phyloP scores from a whole-genome alignment of 2,888 invertebrate genomes.

The Apotomis betuletana region DNA sequence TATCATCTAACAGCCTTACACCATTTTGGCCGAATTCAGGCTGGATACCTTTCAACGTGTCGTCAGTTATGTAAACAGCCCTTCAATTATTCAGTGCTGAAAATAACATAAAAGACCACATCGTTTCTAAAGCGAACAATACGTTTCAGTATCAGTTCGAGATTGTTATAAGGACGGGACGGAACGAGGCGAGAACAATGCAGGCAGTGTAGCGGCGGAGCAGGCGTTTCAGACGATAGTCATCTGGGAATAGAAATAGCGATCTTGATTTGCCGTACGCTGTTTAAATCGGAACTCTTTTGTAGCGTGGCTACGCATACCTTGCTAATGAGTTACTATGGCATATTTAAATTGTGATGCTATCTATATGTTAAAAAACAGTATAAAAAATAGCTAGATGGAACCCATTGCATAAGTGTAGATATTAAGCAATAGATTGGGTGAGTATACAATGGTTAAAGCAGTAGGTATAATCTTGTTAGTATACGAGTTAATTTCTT shows the following conservation, averaged over 20 bases:
- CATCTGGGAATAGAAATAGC: conserved; percentile 38
- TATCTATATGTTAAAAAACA: no score
- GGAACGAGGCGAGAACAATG: conserved; percentile 35
- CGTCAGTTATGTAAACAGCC: neutral
- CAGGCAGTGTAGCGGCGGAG: conserved; percentile 31
- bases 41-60: no score
- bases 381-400: no score
- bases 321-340: neutral
- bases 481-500: no score
- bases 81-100: neutral
- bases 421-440: no score
- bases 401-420: no score
- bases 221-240: conserved; percentile 31
- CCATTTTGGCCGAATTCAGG: no score
- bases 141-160: conserved; percentile 35
- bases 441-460: no score
- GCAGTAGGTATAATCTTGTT: no score
- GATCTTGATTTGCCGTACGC: conserved; percentile 33
- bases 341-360: no score
- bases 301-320: conserved; percentile 3
- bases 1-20: no score
- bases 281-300: conserved; percentile 27
- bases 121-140: conserved; percentile 23
- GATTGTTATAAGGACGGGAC: conserved; percentile 33
- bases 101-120: neutral